Conservation (phyloP, 1,140 invertebrate genomes). For the Oryzaephilus surinamensis region DNA sequence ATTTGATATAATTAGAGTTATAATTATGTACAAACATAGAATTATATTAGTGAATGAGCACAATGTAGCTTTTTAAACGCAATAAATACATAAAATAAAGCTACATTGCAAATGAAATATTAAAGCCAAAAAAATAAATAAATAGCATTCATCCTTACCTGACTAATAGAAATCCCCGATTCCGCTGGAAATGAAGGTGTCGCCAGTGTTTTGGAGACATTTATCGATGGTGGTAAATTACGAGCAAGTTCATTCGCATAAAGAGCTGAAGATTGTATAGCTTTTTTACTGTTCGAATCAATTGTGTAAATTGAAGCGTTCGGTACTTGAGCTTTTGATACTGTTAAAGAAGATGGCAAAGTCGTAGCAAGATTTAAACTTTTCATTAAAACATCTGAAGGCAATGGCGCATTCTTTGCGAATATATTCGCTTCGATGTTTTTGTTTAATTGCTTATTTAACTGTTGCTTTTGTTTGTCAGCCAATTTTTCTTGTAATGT, state of each 20-base stretch:
- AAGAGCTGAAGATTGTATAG: slow-evolving; percentile 5
- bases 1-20: not conserved
- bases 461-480: slow-evolving; percentile 43
- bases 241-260: slow-evolving; percentile 7
- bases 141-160: slow-evolving; percentile 20
- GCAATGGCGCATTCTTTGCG: not conserved
- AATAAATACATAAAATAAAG: slow-evolving; percentile 1
- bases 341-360: slow-evolving; percentile 6
- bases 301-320: not conserved
- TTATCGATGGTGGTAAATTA: no score
- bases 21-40: slow-evolving; percentile 6
- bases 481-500: slow-evolving; percentile 51
- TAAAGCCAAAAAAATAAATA: slow-evolving; percentile 9
- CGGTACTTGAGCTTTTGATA: not conserved
- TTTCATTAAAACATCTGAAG: slow-evolving; percentile 14
- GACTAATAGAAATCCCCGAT: slow-evolving; percentile 29
- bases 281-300: slow-evolving; percentile 1
- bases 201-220: slow-evolving; percentile 14
- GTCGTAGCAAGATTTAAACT: slow-evolving; percentile 18
- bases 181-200: slow-evolving; percentile 25
- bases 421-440: slow-evolving; percentile 16
- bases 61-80: not conserved
- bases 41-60: not conserved
- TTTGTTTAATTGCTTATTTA: slow-evolving; percentile 12
- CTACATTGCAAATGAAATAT: not conserved